A percentile compares a stretch with the other conserved stretches of the same genome.
phyloP scores from a whole-genome alignment of 2,888 invertebrate genomes.

The Megastigmus dorsalis region DNA sequence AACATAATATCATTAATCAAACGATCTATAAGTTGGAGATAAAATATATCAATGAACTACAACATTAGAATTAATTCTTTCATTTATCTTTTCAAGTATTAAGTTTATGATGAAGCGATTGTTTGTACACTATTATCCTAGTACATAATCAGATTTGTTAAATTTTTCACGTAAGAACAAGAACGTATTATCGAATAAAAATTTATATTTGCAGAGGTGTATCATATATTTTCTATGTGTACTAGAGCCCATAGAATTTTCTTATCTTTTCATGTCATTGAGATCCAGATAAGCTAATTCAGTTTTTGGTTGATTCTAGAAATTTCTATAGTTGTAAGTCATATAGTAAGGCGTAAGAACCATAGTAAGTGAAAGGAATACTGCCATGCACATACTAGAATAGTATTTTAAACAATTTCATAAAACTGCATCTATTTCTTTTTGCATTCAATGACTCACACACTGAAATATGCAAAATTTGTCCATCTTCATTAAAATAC shows the following conservation, averaged over 20 bases:
- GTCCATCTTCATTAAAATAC: slow-evolving; percentile 38
- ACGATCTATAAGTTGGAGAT: background rate
- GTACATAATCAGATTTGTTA: background rate
- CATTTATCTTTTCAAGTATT: background rate
- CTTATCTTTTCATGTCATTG: slow-evolving; percentile 8
- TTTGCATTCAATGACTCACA: background rate
- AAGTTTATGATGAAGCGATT: too few relatives aligned
- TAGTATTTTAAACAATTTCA: slow-evolving; percentile 1
- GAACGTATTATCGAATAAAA: slow-evolving; percentile 7
- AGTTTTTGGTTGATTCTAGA: slow-evolving; percentile 6
- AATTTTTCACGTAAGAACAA: background rate
- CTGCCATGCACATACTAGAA: background rate
- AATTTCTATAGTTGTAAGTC: too few relatives aligned
- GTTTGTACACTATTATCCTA: too few relatives aligned
- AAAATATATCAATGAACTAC: background rate
- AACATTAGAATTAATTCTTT: background rate
- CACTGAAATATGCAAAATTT: slow-evolving; percentile 27
- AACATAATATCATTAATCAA: slow-evolving; percentile 10
- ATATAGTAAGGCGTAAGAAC: background rate
- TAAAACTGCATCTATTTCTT: background rate
- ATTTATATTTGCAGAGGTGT: background rate
- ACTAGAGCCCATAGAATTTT: background rate
- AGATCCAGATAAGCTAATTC: background rate
- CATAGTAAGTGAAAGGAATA: background rate
- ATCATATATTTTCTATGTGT: background rate